Conservation (phyloP, 2,888 invertebrate genomes). For the Yponomeuta cagnagella region DNA sequence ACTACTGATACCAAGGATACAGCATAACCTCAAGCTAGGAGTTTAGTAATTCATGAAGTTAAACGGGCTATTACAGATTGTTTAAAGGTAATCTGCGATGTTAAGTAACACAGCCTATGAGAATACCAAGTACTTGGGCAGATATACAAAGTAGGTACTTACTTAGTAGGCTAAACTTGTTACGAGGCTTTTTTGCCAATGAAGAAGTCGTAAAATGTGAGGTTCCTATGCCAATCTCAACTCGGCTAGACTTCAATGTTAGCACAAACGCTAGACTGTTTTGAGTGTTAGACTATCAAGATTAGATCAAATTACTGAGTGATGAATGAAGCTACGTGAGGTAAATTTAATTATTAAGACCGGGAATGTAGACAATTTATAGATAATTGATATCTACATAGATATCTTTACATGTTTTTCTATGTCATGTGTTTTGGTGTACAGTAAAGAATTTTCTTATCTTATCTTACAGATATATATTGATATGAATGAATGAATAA, state of each 20-base stretch:
- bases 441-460: no score
- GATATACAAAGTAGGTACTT: not conserved
- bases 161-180: not conserved
- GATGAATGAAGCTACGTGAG: not conserved
- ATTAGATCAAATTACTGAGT: not conserved
- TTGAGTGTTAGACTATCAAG: not conserved
- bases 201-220: not conserved
- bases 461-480: no score
- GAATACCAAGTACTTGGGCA: not conserved
- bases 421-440: no score
- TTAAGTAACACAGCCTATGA: not conserved
- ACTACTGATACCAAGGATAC: not conserved
- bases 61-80: not conserved
- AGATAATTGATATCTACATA: no score
- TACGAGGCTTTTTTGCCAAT: not conserved
- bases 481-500: no score
- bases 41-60: not conserved
- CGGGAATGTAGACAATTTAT: not conserved
- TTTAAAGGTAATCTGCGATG: slow-evolving; percentile 1
- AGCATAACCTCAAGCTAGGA: not conserved
- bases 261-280: not conserved
- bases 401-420: no score
- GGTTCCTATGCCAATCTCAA: slow-evolving; percentile 2
- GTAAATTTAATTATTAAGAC: not conserved
- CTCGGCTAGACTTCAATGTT: not conserved